Base-by-base conservation (phyloP, 2,888 invertebrate species). In the Pandemis cinnamomeana region DNA sequence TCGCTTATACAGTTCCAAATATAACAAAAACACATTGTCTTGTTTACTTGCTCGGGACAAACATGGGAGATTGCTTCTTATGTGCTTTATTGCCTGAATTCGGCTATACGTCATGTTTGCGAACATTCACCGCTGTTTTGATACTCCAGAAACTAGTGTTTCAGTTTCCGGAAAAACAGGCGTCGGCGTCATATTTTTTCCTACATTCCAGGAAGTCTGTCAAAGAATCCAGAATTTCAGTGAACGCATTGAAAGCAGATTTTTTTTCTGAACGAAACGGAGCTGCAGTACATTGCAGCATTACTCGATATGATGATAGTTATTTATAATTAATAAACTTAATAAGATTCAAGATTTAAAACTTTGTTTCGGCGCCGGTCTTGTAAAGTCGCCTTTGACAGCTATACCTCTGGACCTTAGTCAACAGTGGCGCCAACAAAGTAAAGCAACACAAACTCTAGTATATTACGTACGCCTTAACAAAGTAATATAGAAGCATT, bases 21-120 rank as follows among this genome's bases (percentile, higher is more conserved):
- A 51, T 68, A 72, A 72, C 68, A 63, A 58, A 20, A 72, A 72
- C 72, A 67, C 61, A 72, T 62, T 63, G 55, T 58, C 63, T 58
- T 68, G 72, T 68, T 68, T 68, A 68, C 72, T 63, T 58, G 27
- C 44, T 15, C 7, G n/a, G n/a, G 63, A 55, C 55, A 64, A 66
- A 73, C 58, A 64, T 11, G 27, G 13, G 7, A 60, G 44, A 67
- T 62, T 46, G 36, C 62, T 62, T 48, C 53, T 64, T 44, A 44
- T 42, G 27, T 55, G 27, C 36, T 68, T 72, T 69, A 72, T 69
- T 69, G 68, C 63, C 48, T 42, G 70, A 70, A 70, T 51, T 10
- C 51, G 48, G 58, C 36, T 67, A 20, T 67, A 10, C 27, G 42
- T 67, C 67, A 67, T 72, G 61, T 72, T 67, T 61, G 61, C n/a